A percentile compares a stretch with the other conserved stretches of the same genome.
Evolutionary conservation across 2,797 vertebrate genomes (phyloP).

Genomic region (Danio jaintianensis): DNA sequence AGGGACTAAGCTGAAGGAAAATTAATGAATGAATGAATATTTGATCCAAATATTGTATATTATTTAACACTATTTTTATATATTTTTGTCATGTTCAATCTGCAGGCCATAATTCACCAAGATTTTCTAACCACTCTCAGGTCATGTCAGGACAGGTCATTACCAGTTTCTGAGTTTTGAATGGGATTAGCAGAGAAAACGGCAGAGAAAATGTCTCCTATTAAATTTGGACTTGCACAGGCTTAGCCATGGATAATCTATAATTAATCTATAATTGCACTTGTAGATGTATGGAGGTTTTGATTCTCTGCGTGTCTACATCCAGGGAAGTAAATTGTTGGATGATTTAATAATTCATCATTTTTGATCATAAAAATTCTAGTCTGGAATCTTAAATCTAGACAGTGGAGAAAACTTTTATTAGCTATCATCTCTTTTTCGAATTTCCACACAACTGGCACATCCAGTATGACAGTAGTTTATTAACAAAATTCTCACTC

Average conservation of each 20-base stretch:
- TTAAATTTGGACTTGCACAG: constrained; percentile 4
- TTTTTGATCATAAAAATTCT: no score
- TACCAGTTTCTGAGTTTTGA: not conserved
- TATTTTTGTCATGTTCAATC: constrained; percentile 35
- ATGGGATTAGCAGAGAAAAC: not conserved
- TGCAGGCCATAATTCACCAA: constrained; percentile 14
- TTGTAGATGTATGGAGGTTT: not conserved
- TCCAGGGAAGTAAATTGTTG: not conserved
- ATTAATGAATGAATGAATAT: no score
- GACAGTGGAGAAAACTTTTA: no score
- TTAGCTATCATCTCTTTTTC: no score
- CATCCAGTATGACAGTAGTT: no score
- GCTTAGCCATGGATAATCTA: constrained; percentile 11
- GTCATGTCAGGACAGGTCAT: constrained; percentile 8
- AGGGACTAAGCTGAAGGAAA: no score
- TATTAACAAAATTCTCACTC: no score
- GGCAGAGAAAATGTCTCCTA: not conserved
- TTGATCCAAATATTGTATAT: no score
- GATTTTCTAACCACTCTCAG: not conserved
- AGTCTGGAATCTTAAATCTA: no score
- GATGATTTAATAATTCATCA: no score
- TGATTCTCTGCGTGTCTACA: not conserved
- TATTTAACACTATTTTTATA: no score
- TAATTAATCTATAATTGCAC: constrained; percentile 27
- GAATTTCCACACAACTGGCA: no score